phyloP scores from a whole-genome alignment of 2,113 vertebrate species.

The Calonectris borealis region DNA sequence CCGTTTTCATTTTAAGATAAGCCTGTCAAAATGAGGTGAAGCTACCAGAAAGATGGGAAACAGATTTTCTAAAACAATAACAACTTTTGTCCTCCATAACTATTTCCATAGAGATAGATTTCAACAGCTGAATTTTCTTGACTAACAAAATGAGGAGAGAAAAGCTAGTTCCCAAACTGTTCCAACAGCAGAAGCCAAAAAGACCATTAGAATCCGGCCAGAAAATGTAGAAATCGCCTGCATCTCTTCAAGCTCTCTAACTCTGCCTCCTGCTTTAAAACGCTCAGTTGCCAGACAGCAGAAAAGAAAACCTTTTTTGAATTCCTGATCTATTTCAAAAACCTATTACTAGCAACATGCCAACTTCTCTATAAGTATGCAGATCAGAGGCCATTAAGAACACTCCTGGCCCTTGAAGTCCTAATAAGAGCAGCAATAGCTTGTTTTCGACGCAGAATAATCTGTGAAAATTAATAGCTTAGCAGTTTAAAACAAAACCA shows the following conservation, averaged over 20 bases:
- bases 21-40: not conserved
- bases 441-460: not conserved
- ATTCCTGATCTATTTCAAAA: not conserved
- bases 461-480: not conserved
- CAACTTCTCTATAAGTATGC: not conserved
- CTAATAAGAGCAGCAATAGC: not conserved
- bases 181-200: not conserved
- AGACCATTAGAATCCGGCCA: not conserved
- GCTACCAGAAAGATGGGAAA: not conserved
- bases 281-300: not conserved
- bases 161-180: not conserved
- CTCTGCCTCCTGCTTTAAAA: not conserved
- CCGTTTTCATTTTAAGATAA: not conserved
- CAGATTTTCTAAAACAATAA: not conserved
- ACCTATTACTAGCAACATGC: not conserved
- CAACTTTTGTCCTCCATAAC: not conserved
- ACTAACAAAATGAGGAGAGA: not conserved
- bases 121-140: not conserved
- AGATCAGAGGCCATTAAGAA: not conserved
- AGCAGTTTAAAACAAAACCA: not conserved
- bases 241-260: not conserved
- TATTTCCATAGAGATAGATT: not conserved
- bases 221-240: not conserved
- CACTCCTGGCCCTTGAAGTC: not conserved
- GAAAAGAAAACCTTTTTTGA: not conserved